A percentile compares a stretch with the other conserved stretches of the same genome.
Conservation (phyloP, 92 coral and sea anemone genomes). For the Bergia sp. region DNA sequence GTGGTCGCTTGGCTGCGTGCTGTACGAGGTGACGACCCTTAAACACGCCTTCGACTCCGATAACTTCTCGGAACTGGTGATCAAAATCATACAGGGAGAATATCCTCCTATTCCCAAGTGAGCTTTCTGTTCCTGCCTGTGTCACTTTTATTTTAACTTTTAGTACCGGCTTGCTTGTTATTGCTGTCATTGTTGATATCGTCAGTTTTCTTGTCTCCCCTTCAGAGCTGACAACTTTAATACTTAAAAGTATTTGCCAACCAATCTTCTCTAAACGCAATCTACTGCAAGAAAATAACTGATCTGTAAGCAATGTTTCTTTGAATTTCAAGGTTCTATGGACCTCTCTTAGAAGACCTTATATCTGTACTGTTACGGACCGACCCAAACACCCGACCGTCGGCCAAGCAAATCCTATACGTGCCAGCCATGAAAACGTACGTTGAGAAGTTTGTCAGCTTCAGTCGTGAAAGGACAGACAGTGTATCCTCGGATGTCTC, state of each 20-base stretch:
- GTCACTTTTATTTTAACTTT: neutral
- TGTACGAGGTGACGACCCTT: conserved; percentile 85
- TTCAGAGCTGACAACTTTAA: too few species aligned
- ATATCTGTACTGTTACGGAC: conserved; percentile 79
- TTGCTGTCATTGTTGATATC: too few species aligned
- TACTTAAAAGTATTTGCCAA: too few species aligned
- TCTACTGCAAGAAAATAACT: too few species aligned
- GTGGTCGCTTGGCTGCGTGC: conserved; percentile 98
- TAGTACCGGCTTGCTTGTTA: too few species aligned
- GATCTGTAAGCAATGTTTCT: neutral
- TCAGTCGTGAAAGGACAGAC: conserved; percentile 39
- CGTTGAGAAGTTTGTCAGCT: conserved; percentile 68
- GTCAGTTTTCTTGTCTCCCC: too few species aligned
- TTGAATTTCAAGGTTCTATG: conserved; percentile 64
- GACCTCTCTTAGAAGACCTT: conserved; percentile 85
- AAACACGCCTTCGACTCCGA: conserved; percentile 86
- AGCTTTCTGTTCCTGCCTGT: neutral
- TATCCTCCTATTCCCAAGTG: conserved; percentile 86
- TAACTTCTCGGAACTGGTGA: conserved; percentile 83
- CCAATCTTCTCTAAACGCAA: too few species aligned
- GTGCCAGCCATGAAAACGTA: conserved; percentile 92
- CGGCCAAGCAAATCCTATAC: conserved; percentile 92
- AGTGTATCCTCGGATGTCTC: conserved; percentile 61
- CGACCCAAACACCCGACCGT: conserved; percentile 90
- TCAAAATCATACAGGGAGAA: conserved; percentile 86